Base-by-base conservation (phyloP, 2,797 vertebrate species). In the Echeneis naucrates region DNA sequence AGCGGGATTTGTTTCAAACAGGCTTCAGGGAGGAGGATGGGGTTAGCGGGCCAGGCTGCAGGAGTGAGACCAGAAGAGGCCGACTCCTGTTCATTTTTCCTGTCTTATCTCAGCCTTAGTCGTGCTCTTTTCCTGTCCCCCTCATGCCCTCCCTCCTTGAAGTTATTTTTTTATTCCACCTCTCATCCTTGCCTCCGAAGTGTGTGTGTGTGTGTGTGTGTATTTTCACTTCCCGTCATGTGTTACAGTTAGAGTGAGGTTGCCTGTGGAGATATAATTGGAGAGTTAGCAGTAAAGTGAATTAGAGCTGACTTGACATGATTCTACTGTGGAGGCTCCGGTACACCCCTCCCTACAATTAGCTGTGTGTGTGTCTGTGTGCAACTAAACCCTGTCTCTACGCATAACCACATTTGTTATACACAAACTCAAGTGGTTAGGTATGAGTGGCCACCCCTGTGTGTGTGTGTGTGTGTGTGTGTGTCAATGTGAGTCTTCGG, bases 271-370 rank as follows among this genome's bases (percentile, higher is more conserved):
- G 65, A 80, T 75, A 24, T 87, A 87, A 88, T 90, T 82, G 68
- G 75, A 77, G 71, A 80, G 80, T 68, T 50, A 44, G 27, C 67
- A 69, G 75, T 48, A 73, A 79, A 86, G 75, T 85, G 82, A 88
- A 87, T 87, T 86, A 85, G 53, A 84, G 64, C 75, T 52, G 80
- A 84, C 75, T 75, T 77, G 67, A 85, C 64, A 79, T 66, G 71
- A 85, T 77, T 86, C 71, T 50, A 50, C 65, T 23, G 57, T 17
- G 60, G 55, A 83, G 72, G 76, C 75, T 62, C 26, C 11, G 30
- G 57, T 13, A 51, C 55, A 47, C 13, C 54, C 38, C 69, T 67
- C 68, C 61, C 63, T 68, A 48, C 76, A 83, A 84, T 84, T 84
- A 75, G 62, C 37, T 11, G 35, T 8, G 63, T 27, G 40, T 30